phyloP scores from a whole-genome alignment of 2,113 vertebrate species.

The Craseonycteris thonglongyai region DNA sequence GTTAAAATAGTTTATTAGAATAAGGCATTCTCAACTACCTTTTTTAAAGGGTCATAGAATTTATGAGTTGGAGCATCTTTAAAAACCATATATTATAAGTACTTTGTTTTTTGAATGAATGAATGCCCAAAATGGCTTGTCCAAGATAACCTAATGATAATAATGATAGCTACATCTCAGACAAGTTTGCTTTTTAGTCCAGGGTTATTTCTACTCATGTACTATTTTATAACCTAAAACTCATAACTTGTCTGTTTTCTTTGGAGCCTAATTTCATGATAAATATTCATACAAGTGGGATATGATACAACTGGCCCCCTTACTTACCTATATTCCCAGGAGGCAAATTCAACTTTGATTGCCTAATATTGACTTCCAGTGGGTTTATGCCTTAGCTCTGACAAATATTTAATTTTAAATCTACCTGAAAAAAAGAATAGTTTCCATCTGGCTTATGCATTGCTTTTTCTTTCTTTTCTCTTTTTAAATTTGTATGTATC shows the following conservation, averaged over 20 bases:
- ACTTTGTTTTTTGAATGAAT: background rate
- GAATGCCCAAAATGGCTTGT: background rate
- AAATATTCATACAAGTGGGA: background rate
- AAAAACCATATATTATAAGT: background rate
- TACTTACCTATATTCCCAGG: background rate
- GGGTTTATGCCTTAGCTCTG: background rate
- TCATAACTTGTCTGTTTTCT: slow-evolving; percentile 7
- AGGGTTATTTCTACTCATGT: background rate
- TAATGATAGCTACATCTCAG: background rate
- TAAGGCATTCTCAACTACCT: background rate
- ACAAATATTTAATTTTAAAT: background rate
- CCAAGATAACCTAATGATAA: background rate
- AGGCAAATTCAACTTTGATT: background rate
- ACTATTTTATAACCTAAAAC: background rate
- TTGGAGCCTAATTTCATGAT: background rate
- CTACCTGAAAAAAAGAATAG: background rate
- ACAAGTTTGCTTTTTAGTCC: background rate
- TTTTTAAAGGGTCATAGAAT: background rate
- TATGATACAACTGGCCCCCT: background rate
- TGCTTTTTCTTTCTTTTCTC: background rate
- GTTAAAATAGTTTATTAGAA: slow-evolving; percentile 14
- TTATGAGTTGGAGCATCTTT: background rate
- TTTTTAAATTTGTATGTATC: background rate
- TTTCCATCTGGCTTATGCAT: background rate
- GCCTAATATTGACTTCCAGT: background rate